A percentile compares a stretch with the other conserved stretches of the same genome.
Conservation (phyloP, 2,113 vertebrate genomes). For the Ceratotherium simum region DNA sequence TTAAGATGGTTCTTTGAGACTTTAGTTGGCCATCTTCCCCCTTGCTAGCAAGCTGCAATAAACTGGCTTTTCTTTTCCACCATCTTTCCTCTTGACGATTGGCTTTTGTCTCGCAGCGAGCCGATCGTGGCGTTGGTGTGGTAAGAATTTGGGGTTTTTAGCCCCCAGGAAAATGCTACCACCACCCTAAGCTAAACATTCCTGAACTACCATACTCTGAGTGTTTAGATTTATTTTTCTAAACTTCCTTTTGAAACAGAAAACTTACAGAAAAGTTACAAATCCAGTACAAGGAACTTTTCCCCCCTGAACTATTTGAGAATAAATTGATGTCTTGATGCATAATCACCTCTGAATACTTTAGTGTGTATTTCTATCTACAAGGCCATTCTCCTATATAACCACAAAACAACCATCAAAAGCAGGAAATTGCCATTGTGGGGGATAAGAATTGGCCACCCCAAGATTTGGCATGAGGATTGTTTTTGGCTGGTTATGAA, state of each 20-base stretch:
- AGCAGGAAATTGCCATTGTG: neutral
- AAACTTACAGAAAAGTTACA: neutral
- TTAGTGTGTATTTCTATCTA: neutral
- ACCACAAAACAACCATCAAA: neutral
- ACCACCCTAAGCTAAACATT: neutral
- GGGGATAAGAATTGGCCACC: no score
- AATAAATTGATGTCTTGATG: neutral
- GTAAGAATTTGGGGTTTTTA: neutral
- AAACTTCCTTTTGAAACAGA: neutral
- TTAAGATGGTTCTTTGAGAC: no score
- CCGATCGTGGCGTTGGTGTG: no score
- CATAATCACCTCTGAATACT: neutral
- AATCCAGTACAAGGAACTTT: neutral
- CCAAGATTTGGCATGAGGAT: no score
- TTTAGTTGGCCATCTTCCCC: no score
- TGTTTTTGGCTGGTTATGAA: no score
- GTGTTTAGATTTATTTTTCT: neutral
- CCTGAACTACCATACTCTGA: neutral
- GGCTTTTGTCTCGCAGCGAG: no score
- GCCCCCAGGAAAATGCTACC: neutral
- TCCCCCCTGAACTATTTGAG: neutral
- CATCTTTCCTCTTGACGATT: no score
- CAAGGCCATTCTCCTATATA: neutral
- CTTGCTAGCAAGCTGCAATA: no score
- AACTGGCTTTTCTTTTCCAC: no score